Evolutionary conservation across 1,140 invertebrate species (phyloP).

Genomic region (Trachymyrmex septentrionalis): DNA sequence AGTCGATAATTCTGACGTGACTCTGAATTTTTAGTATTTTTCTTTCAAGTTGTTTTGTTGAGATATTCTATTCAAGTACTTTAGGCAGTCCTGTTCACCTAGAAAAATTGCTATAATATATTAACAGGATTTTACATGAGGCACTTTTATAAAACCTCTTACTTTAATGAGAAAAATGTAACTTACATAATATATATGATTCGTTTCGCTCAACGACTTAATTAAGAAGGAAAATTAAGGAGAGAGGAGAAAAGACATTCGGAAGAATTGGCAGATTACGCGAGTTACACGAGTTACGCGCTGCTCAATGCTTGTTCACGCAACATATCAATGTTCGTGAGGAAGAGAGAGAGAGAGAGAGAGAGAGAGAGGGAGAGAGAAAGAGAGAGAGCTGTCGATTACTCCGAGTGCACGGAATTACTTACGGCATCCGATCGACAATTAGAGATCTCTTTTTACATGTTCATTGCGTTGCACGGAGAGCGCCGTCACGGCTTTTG

Average conservation of each 20-base stretch:
- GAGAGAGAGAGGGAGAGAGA: neutral
- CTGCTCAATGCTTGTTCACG: conserved; percentile 2
- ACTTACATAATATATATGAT: conserved; percentile 16
- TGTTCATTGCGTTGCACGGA: conserved; percentile 52
- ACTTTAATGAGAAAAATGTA: neutral
- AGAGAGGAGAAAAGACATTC: neutral
- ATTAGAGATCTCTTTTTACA: conserved; percentile 61
- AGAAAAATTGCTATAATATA: conserved; percentile 13
- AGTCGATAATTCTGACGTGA: neutral
- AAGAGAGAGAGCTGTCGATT: conserved; percentile 44
- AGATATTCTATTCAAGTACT: neutral
- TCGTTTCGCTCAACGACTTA: conserved; percentile 21
- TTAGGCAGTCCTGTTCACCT: neutral
- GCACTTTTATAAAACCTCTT: neutral
- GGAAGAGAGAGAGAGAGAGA: neutral
- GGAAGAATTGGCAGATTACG: conserved; percentile 33
- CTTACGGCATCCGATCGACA: conserved; percentile 60
- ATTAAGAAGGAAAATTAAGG: conserved; percentile 27
- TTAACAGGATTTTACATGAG: conserved; percentile 13
- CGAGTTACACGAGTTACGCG: conserved; percentile 36
- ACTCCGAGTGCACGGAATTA: conserved; percentile 56
- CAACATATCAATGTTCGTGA: conserved; percentile 32
- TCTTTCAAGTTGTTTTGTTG: neutral
- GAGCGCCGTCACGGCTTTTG: conserved; percentile 55
- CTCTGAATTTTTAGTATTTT: neutral